Conservation (phyloP, 2,113 vertebrate genomes). For the Hiodon tergisus region DNA sequence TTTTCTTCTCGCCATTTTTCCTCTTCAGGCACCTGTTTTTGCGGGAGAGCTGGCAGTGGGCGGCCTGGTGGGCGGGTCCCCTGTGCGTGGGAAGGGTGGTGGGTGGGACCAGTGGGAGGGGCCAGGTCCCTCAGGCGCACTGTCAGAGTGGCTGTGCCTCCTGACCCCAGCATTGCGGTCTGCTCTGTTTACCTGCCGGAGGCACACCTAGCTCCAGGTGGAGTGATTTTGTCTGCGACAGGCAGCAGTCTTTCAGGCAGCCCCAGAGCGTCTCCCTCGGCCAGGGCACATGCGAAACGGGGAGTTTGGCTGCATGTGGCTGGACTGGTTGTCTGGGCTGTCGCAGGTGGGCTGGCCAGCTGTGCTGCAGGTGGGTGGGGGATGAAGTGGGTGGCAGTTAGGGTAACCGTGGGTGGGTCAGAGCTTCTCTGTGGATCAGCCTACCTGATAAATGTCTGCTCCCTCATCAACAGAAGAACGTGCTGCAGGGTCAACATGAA, state of each 20-base stretch:
- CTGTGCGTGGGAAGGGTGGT: constrained; percentile 9
- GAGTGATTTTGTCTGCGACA: neutral
- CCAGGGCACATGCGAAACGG: constrained; percentile 10
- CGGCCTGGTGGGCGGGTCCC: constrained; percentile 6
- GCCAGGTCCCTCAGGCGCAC: constrained; percentile 8
- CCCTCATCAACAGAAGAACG: constrained; percentile 68
- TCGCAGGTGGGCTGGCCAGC: constrained; percentile 13
- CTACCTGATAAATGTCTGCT: constrained; percentile 44
- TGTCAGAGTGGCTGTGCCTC: constrained; percentile 25
- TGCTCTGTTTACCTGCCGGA: constrained; percentile 29
- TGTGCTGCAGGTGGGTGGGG: constrained; percentile 9
- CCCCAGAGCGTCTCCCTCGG: neutral
- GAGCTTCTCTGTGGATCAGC: neutral
- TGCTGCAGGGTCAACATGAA: constrained; percentile 73
- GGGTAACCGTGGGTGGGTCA: neutral
- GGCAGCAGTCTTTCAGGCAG: neutral
- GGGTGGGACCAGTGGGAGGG: constrained; percentile 25
- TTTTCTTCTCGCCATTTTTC: neutral
- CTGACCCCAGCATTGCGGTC: constrained; percentile 19
- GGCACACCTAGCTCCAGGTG: neutral
- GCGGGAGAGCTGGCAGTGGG: neutral
- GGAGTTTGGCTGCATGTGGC: constrained; percentile 6
- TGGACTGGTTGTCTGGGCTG: constrained; percentile 16
- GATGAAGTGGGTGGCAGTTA: too few species aligned
- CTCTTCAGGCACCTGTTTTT: neutral